These are phyloP conservation scores for Variabilichromis moorii DNA, from an alignment of 2,113 vertebrate species.

Conservation along the genomic window DNA sequence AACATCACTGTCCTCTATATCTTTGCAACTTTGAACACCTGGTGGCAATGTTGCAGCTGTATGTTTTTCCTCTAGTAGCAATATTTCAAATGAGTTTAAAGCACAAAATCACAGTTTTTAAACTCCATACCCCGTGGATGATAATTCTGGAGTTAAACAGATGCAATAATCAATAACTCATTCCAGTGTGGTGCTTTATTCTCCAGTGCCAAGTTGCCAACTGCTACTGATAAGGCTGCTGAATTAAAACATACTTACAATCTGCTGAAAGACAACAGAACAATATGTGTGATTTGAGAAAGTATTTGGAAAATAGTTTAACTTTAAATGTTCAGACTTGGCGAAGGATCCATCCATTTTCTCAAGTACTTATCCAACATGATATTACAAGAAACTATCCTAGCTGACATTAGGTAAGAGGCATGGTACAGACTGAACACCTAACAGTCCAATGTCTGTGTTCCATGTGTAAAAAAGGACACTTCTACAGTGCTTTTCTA, in stretches of 20 bases:
- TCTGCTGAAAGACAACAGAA: background rate
- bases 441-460: background rate
- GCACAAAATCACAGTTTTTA: background rate
- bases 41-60: background rate
- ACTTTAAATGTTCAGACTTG: background rate
- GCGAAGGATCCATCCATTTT: background rate
- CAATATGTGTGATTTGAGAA: background rate
- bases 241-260: background rate
- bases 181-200: background rate
- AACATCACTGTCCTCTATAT: background rate
- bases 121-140: background rate
- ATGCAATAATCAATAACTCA: slow-evolving; percentile 33
- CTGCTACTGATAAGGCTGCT: background rate
- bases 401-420: background rate
- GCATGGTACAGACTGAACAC: background rate
- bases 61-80: background rate
- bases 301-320: background rate
- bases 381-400: background rate
- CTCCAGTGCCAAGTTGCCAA: background rate
- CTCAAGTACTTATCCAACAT: background rate
- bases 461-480: background rate
- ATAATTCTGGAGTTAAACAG: background rate
- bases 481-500: background rate
- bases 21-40: background rate
- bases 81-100: background rate